Conservation (phyloP, 2,113 vertebrate genomes). For the Neotragus moschatus region DNA sequence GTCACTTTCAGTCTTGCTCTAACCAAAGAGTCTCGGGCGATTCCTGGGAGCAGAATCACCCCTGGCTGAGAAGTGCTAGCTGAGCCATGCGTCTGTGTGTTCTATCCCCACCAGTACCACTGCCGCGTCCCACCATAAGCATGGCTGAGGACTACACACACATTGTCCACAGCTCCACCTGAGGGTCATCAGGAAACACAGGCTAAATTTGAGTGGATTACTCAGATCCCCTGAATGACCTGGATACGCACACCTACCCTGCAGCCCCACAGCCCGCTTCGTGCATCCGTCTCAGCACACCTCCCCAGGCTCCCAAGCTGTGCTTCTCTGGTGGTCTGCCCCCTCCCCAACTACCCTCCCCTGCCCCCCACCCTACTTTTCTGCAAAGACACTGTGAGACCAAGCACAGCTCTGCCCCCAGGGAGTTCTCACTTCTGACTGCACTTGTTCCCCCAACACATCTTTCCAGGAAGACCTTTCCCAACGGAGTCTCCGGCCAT, state of each 20-base stretch:
- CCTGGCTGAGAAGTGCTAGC: background rate
- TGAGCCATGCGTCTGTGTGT: too few relatives aligned
- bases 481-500: rapidly evolving
- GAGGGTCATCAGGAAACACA: background rate
- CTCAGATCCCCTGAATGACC: background rate
- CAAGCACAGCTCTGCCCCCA: background rate
- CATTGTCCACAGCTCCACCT: too few relatives aligned
- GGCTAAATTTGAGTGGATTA: too few relatives aligned
- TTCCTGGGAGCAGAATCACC: background rate
- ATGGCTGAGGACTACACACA: rapidly evolving
- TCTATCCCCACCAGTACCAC: rapidly evolving
- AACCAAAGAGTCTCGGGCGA: rapidly evolving
- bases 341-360: rapidly evolving
- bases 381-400: too few relatives aligned
- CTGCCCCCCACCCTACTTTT: too few relatives aligned
- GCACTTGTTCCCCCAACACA: background rate
- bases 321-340: background rate
- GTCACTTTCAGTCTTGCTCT: background rate
- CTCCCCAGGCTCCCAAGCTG: rapidly evolving
- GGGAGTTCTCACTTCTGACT: background rate
- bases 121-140: rapidly evolving
- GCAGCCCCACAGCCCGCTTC: background rate
- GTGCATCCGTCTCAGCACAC: background rate
- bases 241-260: background rate
- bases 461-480: background rate